Percentiles rank a stretch among this genome's conserved stretches.
These are phyloP conservation scores for Ursus arctos DNA, from an alignment of 2,113 vertebrate species.

Conservation along the genomic window DNA sequence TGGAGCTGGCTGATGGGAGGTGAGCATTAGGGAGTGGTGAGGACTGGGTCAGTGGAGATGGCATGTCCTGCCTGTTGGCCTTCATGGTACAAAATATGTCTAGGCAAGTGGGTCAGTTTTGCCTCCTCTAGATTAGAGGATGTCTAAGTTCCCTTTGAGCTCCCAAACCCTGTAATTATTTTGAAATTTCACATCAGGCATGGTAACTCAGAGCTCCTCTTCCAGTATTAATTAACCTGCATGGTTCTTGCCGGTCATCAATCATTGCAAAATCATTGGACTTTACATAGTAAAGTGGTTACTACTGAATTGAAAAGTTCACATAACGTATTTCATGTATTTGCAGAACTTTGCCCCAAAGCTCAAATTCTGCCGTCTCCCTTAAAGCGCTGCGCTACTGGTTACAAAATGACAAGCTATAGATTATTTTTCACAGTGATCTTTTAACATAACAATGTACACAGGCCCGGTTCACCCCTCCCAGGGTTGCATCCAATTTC, in stretches of 20 bases:
- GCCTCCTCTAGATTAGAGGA: not conserved
- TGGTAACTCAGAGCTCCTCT: not conserved
- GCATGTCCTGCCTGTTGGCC: not conserved
- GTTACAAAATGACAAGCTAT: not conserved
- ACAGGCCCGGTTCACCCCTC: not conserved
- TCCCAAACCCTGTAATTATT: not conserved
- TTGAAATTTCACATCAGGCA: constrained; percentile 25
- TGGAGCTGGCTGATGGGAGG: not conserved
- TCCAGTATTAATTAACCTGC: constrained; percentile 12
- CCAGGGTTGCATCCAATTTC: not conserved
- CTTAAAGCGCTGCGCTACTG: not conserved
- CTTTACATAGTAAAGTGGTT: not conserved
- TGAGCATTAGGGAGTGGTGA: not conserved
- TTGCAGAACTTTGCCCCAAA: constrained; percentile 35
- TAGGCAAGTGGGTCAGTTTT: not conserved
- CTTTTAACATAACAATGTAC: not conserved
- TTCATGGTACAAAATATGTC: not conserved
- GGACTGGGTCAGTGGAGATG: not conserved
- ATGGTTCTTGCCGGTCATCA: not conserved
- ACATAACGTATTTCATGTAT: not conserved
- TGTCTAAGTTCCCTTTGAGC: not conserved
- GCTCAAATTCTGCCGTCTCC: not conserved
- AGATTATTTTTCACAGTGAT: not conserved
- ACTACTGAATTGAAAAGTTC: not conserved
- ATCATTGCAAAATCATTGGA: not conserved